Base-by-base conservation (phyloP, 1,140 invertebrate species). In the Macrobrachium nipponense region DNA sequence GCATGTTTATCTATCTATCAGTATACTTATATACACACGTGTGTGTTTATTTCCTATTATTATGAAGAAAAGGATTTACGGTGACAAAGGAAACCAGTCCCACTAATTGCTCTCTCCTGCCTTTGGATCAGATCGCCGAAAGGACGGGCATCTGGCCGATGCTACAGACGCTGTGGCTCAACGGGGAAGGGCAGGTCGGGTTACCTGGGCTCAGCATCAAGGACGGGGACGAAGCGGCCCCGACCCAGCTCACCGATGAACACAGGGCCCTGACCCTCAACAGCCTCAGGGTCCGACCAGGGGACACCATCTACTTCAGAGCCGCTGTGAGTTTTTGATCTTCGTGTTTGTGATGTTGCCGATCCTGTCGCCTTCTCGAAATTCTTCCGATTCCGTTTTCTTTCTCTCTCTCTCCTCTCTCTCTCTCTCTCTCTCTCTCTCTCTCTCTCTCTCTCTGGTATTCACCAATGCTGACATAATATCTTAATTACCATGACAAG, bases 251-350 rank as follows among this genome's bases (percentile, higher is more conserved):
- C 23, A 77, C 80, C 5, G 88, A 89, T 23, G 80, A 87, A 10
- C 85, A 89, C 68, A 36, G 81, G 18, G 78, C 85, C 81, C 85
- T 89, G 88, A 89, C 88, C 8, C 88, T 89, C 62, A 87, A 87
- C 59, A 86, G 85, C 51, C 81, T 89, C 36, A 83, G 88, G 66
- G 44, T 89, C 36, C 72, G 73, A 11, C 88, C 88, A 3, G 88
- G 88, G 4, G 88, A 89, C 85, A 89, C 88, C 64, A 87, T 89
- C 61, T 89, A 89, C 77, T 89, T 89, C 78, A 89, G 82, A 58
- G 88, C 88, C 15, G 88, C 88, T 15, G 88, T 89, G 18, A 89
- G 81, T 87, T 72, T 36, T 36, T 58, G n/a, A 43, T 5, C 27
- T 18, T 75, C 11, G 18, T 36, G 2, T 36, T 17, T 60, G 66